phyloP scores from a whole-genome alignment of 2,888 invertebrate genomes.

The Leptinotarsa peninsularis region DNA sequence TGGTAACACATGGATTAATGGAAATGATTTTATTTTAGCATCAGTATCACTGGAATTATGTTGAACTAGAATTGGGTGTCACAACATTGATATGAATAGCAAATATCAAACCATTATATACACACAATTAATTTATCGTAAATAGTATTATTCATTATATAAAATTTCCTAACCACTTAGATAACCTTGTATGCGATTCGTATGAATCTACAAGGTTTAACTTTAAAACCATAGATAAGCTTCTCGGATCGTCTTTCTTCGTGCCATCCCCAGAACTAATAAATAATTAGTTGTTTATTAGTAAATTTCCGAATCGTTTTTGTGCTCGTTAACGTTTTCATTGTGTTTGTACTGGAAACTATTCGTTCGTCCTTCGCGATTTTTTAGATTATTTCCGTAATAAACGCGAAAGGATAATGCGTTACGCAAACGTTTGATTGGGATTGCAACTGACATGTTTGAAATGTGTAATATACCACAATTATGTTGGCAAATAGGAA shows the following conservation, averaged over 20 bases:
- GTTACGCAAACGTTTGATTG: constrained; percentile 2
- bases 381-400: constrained; percentile 3
- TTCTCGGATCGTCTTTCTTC: neutral
- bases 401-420: neutral
- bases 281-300: constrained; percentile 7
- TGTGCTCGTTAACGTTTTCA: neutral
- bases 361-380: constrained; percentile 5
- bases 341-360: neutral
- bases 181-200: neutral
- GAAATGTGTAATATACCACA: neutral
- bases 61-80: neutral
- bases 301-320: neutral
- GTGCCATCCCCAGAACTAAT: neutral
- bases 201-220: neutral
- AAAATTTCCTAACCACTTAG: neutral
- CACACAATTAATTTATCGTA: neutral
- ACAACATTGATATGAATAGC: neutral
- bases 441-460: neutral
- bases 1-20: neutral
- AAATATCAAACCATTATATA: neutral
- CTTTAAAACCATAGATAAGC: neutral
- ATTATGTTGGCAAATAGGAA: no score
- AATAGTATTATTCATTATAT: neutral
- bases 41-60: neutral
- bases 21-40: neutral